Evolutionary conservation across 2,888 invertebrate genomes (phyloP).

Genomic region (Amorpha juglandis): DNA sequence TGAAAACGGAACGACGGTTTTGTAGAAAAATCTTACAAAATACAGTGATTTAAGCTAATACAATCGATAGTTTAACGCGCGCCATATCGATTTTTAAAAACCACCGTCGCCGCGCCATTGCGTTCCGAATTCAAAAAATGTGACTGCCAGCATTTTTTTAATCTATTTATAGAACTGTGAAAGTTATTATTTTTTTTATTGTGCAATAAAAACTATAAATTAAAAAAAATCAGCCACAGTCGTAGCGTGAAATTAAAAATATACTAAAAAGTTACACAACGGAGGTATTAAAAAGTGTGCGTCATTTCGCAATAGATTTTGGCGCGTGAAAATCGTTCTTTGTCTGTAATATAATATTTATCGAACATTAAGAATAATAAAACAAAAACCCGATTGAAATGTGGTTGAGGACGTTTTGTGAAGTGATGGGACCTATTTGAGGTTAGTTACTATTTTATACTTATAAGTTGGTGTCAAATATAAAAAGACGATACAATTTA

Average conservation of each 20-base stretch:
- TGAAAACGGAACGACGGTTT: constrained; percentile 60
- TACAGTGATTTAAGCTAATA: constrained; percentile 28
- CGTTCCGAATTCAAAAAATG: constrained; percentile 50
- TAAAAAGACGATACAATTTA: background rate
- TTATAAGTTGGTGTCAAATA: background rate
- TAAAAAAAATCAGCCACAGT: constrained; percentile 46
- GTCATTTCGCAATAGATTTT: constrained; percentile 43
- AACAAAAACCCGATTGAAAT: constrained; percentile 19
- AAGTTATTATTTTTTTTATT: constrained; percentile 42
- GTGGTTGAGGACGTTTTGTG: constrained; percentile 34
- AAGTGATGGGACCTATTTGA: constrained; percentile 32
- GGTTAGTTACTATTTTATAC: constrained; percentile 34
- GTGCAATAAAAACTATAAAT: constrained; percentile 45
- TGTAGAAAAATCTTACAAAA: constrained; percentile 49
- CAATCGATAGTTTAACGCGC: constrained; percentile 45
- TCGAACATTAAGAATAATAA: constrained; percentile 30
- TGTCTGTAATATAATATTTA: constrained; percentile 24
- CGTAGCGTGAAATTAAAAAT: constrained; percentile 67
- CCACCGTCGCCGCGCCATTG: constrained; percentile 36
- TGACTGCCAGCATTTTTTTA: constrained; percentile 46
- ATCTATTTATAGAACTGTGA: constrained; percentile 46
- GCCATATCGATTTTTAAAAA: constrained; percentile 47
- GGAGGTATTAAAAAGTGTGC: constrained; percentile 57
- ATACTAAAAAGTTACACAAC: constrained; percentile 58
- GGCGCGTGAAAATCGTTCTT: constrained; percentile 38